phyloP scores from a whole-genome alignment of 2,113 vertebrate species.

The Ceyx melanurus region DNA sequence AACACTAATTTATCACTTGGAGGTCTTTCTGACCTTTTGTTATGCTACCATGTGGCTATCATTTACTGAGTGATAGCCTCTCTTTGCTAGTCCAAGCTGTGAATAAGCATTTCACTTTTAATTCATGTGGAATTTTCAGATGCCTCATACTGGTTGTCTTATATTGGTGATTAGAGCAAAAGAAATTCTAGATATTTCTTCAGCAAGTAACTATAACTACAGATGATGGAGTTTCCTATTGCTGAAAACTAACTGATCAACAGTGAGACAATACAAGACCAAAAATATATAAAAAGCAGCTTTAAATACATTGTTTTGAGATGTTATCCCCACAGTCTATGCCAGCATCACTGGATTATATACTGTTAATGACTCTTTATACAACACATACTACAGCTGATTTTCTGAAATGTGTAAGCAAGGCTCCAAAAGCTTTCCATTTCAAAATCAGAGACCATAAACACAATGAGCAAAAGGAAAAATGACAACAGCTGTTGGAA shows the following conservation, averaged over 20 bases:
- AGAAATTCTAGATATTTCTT: background rate
- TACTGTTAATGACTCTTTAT: background rate
- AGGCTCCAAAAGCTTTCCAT: background rate
- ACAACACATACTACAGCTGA: background rate
- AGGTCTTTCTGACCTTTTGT: conserved; percentile 20
- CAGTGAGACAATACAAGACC: background rate
- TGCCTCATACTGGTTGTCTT: background rate
- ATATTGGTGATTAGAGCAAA: background rate
- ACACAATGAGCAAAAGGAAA: background rate
- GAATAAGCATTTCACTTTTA: background rate
- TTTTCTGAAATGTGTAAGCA: background rate
- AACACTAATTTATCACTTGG: background rate
- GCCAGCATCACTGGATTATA: background rate
- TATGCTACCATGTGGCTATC: background rate
- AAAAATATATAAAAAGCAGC: background rate
- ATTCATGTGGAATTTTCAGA: background rate
- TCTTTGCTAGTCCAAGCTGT: background rate
- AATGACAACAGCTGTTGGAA: background rate
- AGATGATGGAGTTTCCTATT: background rate
- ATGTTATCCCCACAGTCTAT: background rate
- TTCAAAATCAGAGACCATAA: background rate
- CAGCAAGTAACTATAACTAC: background rate
- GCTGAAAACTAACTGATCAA: background rate
- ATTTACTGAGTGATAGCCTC: background rate
- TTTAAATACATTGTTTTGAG: background rate